Evolutionary conservation across 2,113 vertebrate genomes (phyloP).

Genomic region (Lethenteron reissneri): DNA sequence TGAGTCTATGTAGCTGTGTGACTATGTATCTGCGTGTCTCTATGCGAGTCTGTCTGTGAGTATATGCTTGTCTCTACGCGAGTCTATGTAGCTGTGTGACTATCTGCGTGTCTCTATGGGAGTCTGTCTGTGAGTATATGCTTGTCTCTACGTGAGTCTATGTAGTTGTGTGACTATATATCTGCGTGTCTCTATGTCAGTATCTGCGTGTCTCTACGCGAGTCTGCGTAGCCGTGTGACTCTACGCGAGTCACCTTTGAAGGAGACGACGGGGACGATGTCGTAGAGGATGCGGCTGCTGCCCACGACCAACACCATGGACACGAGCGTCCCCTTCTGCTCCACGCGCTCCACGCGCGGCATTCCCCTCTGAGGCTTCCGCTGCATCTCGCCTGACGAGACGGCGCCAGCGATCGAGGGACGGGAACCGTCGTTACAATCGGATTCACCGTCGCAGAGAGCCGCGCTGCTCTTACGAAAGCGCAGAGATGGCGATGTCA

Average conservation of each 20-base stretch:
- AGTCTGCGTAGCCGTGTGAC: background rate
- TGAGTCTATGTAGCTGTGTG: background rate
- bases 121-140: background rate
- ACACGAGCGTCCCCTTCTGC: conserved; percentile 61
- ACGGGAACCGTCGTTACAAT: too few relatives aligned
- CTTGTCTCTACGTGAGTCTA: background rate
- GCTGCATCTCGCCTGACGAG: conserved; percentile 44
- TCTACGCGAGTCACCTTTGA: conserved; percentile 28
- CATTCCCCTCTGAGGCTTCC: conserved; percentile 76
- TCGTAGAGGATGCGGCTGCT: conserved; percentile 90
- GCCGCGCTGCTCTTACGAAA: too few relatives aligned
- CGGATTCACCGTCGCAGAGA: too few relatives aligned
- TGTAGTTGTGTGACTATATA: background rate
- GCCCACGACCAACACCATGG: conserved; percentile 67
- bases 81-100: background rate
- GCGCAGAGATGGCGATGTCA: too few relatives aligned
- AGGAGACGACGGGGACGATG: conserved; percentile 81
- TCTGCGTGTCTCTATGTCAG: background rate
- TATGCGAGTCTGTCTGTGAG: background rate
- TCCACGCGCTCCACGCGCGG: conserved; percentile 84
- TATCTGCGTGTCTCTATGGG: background rate
- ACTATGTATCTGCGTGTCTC: background rate
- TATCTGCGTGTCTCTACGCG: background rate
- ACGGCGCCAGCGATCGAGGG: too few relatives aligned
- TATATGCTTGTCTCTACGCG: background rate